These are phyloP conservation scores for Urocolius indicus DNA, from an alignment of 2,113 vertebrate species.

Conservation along the genomic window DNA sequence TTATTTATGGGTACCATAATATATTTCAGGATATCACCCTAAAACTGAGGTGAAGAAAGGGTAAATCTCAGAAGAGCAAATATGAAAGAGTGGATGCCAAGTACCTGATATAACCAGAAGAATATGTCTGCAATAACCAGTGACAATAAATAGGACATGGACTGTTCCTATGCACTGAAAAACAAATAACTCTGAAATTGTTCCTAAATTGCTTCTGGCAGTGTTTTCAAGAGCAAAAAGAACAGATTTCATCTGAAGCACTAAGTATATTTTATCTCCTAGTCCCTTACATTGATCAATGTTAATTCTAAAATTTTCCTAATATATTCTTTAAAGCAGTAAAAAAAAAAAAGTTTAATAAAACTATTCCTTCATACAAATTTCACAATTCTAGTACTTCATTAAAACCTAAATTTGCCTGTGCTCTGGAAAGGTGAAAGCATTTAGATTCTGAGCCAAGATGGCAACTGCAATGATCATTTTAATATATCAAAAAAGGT, in stretches of 20 bases:
- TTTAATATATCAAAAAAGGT: neutral
- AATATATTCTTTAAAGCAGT: neutral
- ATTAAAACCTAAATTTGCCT: neutral
- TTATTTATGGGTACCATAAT: neutral
- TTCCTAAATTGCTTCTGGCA: too few species aligned
- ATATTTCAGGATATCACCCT: neutral
- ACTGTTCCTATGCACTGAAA: neutral
- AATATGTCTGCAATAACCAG: accelerated
- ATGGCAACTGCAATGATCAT: neutral
- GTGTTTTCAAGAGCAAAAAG: neutral
- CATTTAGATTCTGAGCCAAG: neutral
- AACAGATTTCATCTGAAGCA: neutral
- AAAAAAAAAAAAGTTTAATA: neutral
- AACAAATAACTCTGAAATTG: neutral
- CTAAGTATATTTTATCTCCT: neutral
- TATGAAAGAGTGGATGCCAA: neutral
- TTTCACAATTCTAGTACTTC: neutral
- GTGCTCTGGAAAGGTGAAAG: neutral
- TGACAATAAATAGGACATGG: accelerated
- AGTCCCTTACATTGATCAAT: neutral
- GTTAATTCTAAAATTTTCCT: neutral
- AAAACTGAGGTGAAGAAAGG: neutral
- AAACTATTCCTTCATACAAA: neutral
- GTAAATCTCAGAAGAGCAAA: neutral
- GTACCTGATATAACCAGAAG: neutral